Conservation (phyloP, 2,888 invertebrate species). For the Lochmaea capreae region DNA sequence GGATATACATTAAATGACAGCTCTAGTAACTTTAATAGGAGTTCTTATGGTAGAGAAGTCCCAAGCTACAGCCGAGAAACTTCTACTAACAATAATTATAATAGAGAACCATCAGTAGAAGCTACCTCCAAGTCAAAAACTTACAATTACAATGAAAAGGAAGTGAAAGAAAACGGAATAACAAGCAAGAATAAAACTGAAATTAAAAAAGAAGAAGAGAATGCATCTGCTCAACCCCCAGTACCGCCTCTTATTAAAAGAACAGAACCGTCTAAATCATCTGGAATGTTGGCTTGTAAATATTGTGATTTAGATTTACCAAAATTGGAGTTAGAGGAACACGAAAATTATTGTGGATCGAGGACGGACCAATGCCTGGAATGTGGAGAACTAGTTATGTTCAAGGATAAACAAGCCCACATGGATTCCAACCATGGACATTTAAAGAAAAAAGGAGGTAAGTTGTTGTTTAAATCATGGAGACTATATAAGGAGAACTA, state of each 20-base stretch:
- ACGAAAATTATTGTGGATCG: conserved; percentile 78
- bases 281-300: conserved; percentile 69
- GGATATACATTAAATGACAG: conserved; percentile 50
- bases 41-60: not conserved
- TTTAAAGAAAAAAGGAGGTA: conserved; percentile 72
- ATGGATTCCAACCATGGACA: conserved; percentile 76
- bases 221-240: not conserved
- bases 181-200: conserved; percentile 14
- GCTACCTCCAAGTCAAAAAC: conserved; percentile 10
- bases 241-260: conserved; percentile 22
- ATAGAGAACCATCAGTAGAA: conserved; percentile 13
- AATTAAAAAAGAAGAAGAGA: conserved; percentile 18
- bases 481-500: too few species aligned
- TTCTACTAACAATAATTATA: not conserved
- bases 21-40: conserved; percentile 2
- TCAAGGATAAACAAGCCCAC: conserved; percentile 74
- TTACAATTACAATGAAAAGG: not conserved
- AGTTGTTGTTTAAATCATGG: too few species aligned
- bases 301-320: conserved; percentile 76
- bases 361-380: conserved; percentile 77
- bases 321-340: conserved; percentile 71
- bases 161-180: conserved; percentile 15
- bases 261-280: conserved; percentile 36
- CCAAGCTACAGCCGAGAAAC: conserved; percentile 16
- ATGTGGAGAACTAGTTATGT: conserved; percentile 78